Conservation (phyloP, 2,113 vertebrate species). For the Nannospalax galili region DNA sequence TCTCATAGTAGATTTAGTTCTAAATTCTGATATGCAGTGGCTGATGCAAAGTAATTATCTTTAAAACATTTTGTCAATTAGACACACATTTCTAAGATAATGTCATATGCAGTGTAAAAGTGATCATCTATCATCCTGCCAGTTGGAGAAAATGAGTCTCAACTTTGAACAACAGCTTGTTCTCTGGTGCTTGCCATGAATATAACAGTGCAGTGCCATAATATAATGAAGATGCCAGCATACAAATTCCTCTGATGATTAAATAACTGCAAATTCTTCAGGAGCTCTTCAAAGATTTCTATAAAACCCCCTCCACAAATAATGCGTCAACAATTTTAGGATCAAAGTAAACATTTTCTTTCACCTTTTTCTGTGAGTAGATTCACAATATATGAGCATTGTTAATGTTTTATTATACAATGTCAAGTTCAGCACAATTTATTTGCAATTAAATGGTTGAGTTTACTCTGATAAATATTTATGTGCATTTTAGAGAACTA, state of each 20-base stretch:
- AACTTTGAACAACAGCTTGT: not conserved
- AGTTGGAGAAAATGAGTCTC: slow-evolving; percentile 9
- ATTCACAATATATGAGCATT: slow-evolving; percentile 2
- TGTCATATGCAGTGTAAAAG: not conserved
- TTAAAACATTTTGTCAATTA: slow-evolving; percentile 57
- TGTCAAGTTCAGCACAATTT: not conserved
- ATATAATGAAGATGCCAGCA: not conserved
- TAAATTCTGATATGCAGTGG: slow-evolving; percentile 25
- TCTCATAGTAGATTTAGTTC: not conserved
- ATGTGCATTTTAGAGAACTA: slow-evolving; percentile 10
- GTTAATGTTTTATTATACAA: not conserved
- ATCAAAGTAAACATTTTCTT: not conserved
- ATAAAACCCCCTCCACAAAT: not conserved
- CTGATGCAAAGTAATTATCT: slow-evolving; percentile 59
- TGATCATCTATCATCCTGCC: slow-evolving; percentile 53
- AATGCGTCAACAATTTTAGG: not conserved
- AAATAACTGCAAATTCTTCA: not conserved
- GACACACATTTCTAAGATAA: slow-evolving; percentile 39
- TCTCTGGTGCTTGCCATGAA: not conserved
- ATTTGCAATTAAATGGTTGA: slow-evolving; percentile 7
- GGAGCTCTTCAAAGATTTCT: not conserved
- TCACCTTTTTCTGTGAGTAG: not conserved
- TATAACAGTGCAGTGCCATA: not conserved
- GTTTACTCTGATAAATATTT: not conserved
- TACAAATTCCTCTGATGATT: not conserved